Conservation (phyloP, 2,797 vertebrate genomes). For the Sebastes vulpes region DNA sequence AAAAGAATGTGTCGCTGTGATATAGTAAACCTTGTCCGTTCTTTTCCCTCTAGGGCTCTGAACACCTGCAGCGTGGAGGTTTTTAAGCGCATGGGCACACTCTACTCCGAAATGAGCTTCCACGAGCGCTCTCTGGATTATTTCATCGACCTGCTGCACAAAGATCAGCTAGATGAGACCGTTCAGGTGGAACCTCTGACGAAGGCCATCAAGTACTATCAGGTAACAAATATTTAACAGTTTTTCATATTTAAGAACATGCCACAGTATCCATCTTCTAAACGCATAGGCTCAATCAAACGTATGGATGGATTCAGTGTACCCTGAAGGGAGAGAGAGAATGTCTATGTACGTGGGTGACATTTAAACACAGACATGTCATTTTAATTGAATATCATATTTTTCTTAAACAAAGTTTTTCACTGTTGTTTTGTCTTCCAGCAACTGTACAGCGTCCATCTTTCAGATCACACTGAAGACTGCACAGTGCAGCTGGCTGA, state of each 20-base stretch:
- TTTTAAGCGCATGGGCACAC: slow-evolving; percentile 94
- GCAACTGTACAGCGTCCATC: slow-evolving; percentile 96
- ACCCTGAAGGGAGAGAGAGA: not conserved
- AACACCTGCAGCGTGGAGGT: slow-evolving; percentile 92
- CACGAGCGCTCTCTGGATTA: slow-evolving; percentile 96
- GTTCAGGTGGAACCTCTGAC: slow-evolving; percentile 96
- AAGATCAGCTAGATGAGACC: slow-evolving; percentile 97
- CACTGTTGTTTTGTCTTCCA: slow-evolving; percentile 61
- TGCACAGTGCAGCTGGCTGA: slow-evolving; percentile 96
- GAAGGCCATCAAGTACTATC: slow-evolving; percentile 98
- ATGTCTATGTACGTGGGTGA: not conserved
- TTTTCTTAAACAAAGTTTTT: not conserved
- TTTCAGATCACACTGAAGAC: slow-evolving; percentile 92
- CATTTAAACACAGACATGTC: not conserved
- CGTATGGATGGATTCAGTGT: not conserved
- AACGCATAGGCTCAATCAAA: not conserved
- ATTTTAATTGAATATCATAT: not conserved
- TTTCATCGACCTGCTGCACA: slow-evolving; percentile 96
- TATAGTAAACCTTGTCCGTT: not conserved
- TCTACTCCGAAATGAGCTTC: slow-evolving; percentile 96
- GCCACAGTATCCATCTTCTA: not conserved
- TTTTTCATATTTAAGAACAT: not conserved
- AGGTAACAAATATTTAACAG: slow-evolving; percentile 81
- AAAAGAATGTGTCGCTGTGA: not conserved
- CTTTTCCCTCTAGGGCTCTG: slow-evolving; percentile 85